Evolutionary conservation across 2,888 invertebrate genomes (phyloP), one percentile per base, ranked within the genome.

Genomic region (Platycheirus albimanus): DNA sequence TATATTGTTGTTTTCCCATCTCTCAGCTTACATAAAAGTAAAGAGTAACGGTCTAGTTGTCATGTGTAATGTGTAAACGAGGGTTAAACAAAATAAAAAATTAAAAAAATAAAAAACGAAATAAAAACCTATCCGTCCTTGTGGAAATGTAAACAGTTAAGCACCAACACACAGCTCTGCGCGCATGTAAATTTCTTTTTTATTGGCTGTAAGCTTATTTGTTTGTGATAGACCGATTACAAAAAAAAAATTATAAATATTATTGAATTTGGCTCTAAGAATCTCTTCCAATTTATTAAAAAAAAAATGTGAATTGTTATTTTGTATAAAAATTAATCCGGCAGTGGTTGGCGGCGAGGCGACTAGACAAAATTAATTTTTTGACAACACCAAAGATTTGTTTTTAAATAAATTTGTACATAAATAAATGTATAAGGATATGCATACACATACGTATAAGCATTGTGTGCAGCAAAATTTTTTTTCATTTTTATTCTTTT

Each of bases 371-470:
- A 63, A 51, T 43, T 56, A 15, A 19, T 54, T 58, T 43, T 77
- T 66, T 66, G 77, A 72, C 20, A 58, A 77, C 63, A 83, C 83
- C 83, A 83, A 83, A 83, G 83, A 83, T 78, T 49, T 56, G 20
- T 66, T 36, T 54, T 43, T 52, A 36, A 56, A 67, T 13, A 67
- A 52, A 49, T 36, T 56, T 83, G 83, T 78, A 83, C 36, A 74
- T 83, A 78, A 13, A 74, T 83, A 78, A 13, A 33, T 41, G 58
- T 63, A 56, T 43, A 74, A 64, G 28, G 36, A 58, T 41, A 67
- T 51, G 52, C 20, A 51, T 63, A 24, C 66, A 58, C 20, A 51
- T 63, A 24, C 66, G 51, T 41, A 67, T 51, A 61, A 38, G 45
- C 56, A 28, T 67, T 67, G 47, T 77, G 72, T 69, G 61, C 49